Evolutionary conservation across 2,113 vertebrate genomes (phyloP), one percentile per base, ranked within the genome.

Genomic region (Prietella phreatophila): DNA sequence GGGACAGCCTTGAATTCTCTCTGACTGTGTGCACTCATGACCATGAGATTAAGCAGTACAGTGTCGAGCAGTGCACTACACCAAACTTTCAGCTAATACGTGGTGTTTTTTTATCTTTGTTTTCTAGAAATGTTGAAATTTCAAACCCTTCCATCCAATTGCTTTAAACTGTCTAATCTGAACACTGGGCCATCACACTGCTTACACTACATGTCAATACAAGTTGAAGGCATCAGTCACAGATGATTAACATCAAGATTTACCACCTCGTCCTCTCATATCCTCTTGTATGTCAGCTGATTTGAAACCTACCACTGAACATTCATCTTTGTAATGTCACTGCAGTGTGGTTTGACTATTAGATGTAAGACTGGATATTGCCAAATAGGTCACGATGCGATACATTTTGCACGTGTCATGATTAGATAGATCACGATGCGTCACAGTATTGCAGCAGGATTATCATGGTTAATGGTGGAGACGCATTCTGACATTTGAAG

Each of bases 221-320:
- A 81, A 81, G n/a, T 19, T 82, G 30, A 82, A 36, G 30, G 30
- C 1, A 36, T 82, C 79, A 82, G 30, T 82, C 79, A 60, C 53
- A 25, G 17, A 36, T 25, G 19, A 78, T 81, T 56, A 81, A 33
- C 0, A 1, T 30, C 13, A 56, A 22, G 30, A 82, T 82, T 33
- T 58, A 58, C 36, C 55, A 36, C 55, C 55, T 58, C n/a, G 33
- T 33, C 9, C 19, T 81, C 17, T 58, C 27, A 56, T n/a, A 20
- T 36, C 55, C 55, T 60, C 5, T 60, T 82, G 55, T 82, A 60
- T 82, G 55, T 58, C 30, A 58, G 55, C 79, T 25, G 79, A 60
- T 58, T 13, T 58, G 36, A 60, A 36, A 60, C 58, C 55, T 22
- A 58, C 19, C 76, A 17, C 55, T 36, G 20, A 58, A 82, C 30